Evolutionary conservation across 2,113 vertebrate species (phyloP).

Genomic region (Austrofundulus limnaeus): DNA sequence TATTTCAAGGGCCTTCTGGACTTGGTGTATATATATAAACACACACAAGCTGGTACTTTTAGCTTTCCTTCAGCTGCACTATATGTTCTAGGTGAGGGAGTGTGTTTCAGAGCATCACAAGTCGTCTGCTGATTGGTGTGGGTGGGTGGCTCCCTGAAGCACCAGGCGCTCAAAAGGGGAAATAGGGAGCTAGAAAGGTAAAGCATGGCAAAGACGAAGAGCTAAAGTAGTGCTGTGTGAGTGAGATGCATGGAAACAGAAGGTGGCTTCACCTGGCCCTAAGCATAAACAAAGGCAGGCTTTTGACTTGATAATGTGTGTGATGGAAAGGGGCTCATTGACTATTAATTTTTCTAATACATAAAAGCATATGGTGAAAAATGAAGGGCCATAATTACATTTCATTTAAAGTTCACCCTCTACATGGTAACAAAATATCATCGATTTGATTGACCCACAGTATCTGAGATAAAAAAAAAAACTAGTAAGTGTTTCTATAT

Average conservation of each 20-base stretch:
- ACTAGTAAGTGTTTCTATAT: too few relatives aligned
- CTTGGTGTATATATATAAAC: slow-evolving; percentile 37
- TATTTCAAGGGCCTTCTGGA: slow-evolving; percentile 78
- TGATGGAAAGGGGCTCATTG: neutral
- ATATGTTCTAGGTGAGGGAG: slow-evolving; percentile 45
- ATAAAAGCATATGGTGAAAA: too few relatives aligned
- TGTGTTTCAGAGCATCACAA: slow-evolving; percentile 43
- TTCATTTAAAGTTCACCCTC: too few relatives aligned
- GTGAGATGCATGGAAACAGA: slow-evolving; percentile 16
- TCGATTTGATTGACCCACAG: too few relatives aligned
- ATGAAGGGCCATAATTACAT: too few relatives aligned
- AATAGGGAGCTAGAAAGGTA: slow-evolving; percentile 38
- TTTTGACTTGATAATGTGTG: neutral
- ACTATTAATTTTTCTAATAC: too few relatives aligned
- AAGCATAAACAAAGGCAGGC: neutral
- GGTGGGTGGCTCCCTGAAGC: slow-evolving; percentile 67
- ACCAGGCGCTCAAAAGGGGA: slow-evolving; percentile 37
- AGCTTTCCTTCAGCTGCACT: slow-evolving; percentile 48
- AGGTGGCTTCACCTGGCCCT: slow-evolving; percentile 15
- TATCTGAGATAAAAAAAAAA: too few relatives aligned
- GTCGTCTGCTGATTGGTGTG: slow-evolving; percentile 60
- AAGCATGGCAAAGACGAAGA: slow-evolving; percentile 41
- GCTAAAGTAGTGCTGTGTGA: slow-evolving; percentile 17
- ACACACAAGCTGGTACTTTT: slow-evolving; percentile 51
- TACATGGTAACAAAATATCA: too few relatives aligned